A percentile compares a stretch with the other conserved stretches of the same genome.
Conservation (phyloP, 53 echinoderm and acorn worm species). For the Zoroaster sp. region DNA sequence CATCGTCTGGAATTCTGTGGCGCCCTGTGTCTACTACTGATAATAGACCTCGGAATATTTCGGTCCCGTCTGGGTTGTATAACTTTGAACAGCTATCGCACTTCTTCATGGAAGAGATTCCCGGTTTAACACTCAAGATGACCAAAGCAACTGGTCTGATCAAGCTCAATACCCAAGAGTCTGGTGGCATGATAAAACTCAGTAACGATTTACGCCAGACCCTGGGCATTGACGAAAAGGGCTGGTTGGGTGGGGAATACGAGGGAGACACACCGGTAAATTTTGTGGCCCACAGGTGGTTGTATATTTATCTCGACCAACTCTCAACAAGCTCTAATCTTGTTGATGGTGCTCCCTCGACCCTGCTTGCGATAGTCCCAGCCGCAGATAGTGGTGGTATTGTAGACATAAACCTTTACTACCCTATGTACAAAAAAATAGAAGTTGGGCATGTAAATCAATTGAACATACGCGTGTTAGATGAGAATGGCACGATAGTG, state of each 20-base stretch:
- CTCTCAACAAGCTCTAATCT: constrained; percentile 28
- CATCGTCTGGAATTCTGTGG: neutral
- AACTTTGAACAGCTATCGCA: neutral
- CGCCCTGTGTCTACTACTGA: neutral
- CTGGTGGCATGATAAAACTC: neutral
- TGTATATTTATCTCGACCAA: constrained; percentile 32
- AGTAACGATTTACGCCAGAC: neutral
- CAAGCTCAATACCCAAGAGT: neutral
- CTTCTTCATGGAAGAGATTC: neutral
- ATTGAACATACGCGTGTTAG: too few species aligned
- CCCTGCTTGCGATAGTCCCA: constrained; percentile 32
- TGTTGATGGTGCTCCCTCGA: constrained; percentile 27
- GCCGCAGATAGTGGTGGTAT: neutral
- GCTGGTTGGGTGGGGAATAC: neutral
- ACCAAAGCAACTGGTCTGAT: constrained; percentile 15
- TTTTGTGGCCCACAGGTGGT: neutral
- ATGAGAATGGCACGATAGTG: neutral
- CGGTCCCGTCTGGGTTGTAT: neutral
- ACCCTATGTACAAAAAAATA: constrained; percentile 7
- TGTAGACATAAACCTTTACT: neutral
- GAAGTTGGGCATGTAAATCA: neutral
- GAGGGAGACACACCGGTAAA: constrained; percentile 22
- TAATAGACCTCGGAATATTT: neutral
- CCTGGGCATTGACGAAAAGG: constrained; percentile 7
- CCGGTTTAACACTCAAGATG: neutral